Evolutionary conservation across 2,888 invertebrate species (phyloP).

Genomic region (Cancer borealis): DNA sequence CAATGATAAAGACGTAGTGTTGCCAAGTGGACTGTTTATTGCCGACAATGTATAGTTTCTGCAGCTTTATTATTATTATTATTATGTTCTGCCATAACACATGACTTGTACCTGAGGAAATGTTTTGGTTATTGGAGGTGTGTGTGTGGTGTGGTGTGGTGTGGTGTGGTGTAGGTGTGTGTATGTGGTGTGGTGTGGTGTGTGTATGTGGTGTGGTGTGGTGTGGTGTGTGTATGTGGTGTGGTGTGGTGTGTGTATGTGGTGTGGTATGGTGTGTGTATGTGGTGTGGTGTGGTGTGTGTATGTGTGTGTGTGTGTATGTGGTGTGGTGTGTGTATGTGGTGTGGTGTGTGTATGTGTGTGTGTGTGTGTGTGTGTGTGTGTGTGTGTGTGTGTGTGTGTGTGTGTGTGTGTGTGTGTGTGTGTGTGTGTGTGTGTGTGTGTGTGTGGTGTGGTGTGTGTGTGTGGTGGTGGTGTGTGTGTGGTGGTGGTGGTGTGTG

Average conservation of each 20-base stretch:
- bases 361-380: no score
- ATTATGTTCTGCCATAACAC: neutral
- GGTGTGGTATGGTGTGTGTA: no score
- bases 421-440: neutral
- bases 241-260: neutral
- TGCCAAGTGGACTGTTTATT: conserved; percentile 41
- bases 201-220: no score
- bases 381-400: neutral
- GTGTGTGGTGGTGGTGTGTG: no score
- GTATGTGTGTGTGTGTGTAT: neutral
- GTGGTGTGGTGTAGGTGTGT: no score
- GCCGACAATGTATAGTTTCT: neutral
- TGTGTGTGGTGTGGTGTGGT: neutral
- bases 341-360: neutral
- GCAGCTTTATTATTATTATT: neutral
- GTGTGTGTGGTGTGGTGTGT: no score
- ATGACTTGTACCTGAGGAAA: conserved; percentile 43
- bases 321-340: no score
- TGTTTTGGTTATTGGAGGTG: conserved; percentile 33
- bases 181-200: no score
- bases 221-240: neutral
- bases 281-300: no score
- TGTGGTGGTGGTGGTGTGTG: no score
- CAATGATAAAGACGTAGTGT: neutral
- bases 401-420: no score